These are phyloP conservation scores for Lophotriccus pileatus DNA, from an alignment of 2,797 vertebrate species.

Conservation along the genomic window DNA sequence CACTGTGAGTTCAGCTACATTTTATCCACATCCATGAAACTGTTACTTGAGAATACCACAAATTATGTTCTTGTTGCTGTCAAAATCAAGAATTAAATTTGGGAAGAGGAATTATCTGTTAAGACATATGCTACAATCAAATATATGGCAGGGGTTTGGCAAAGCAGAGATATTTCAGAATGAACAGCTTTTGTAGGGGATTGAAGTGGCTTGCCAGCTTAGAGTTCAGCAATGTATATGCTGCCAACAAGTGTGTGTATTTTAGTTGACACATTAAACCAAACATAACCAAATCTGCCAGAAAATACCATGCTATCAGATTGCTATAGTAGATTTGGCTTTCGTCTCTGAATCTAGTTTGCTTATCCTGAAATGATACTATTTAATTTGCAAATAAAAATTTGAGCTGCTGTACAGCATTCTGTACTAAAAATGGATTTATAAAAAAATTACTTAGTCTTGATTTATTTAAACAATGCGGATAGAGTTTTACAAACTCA, in stretches of 20 bases:
- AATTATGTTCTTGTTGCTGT: not conserved
- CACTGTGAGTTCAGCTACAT: not conserved
- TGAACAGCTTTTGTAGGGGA: not conserved
- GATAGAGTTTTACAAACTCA: not conserved
- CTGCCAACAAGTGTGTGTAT: not conserved
- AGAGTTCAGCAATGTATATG: not conserved
- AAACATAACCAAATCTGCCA: constrained; percentile 30
- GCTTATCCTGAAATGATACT: not conserved
- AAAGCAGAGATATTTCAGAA: not conserved
- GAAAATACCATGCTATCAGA: not conserved
- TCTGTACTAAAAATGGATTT: not conserved
- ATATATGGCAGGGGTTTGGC: not conserved
- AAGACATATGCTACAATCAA: not conserved
- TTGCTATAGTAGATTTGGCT: not conserved
- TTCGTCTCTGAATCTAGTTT: not conserved
- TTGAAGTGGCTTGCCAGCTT: not conserved
- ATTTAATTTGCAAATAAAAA: not conserved
- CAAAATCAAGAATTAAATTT: not conserved
- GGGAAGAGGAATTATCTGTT: not conserved
- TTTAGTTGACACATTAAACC: not conserved
- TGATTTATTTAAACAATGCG: not conserved
- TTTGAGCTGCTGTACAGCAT: not conserved
- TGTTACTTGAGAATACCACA: not conserved
- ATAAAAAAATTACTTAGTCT: not conserved
- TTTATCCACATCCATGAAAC: not conserved